phyloP scores from a whole-genome alignment of 2,797 vertebrate genomes.

The Sebastes elongatus region DNA sequence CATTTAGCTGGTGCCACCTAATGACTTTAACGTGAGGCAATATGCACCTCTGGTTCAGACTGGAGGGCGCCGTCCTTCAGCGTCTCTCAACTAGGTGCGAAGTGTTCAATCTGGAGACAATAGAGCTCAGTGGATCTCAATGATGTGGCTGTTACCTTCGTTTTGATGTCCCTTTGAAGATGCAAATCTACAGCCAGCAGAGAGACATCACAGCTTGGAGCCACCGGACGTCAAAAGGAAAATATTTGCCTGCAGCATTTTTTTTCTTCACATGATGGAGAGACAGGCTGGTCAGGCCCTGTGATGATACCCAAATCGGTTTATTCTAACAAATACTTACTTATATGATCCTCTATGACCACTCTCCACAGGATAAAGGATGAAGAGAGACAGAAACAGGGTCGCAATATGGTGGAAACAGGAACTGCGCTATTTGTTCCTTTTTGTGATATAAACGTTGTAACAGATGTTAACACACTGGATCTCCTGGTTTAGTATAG shows the following conservation, averaged over 20 bases:
- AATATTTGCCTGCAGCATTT: slow-evolving; percentile 30
- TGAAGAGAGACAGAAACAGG: neutral
- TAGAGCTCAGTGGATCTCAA: slow-evolving; percentile 71
- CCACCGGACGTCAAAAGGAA: slow-evolving; percentile 31
- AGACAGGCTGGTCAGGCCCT: neutral
- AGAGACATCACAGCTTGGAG: slow-evolving; percentile 21
- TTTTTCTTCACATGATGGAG: neutral
- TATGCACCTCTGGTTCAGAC: slow-evolving; percentile 73
- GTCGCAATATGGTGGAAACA: neutral
- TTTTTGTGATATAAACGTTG: neutral
- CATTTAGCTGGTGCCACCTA: slow-evolving; percentile 56
- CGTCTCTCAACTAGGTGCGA: slow-evolving; percentile 69
- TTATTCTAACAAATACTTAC: neutral
- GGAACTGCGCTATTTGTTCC: neutral
- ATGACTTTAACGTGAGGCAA: slow-evolving; percentile 66
- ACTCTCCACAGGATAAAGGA: too few species aligned
- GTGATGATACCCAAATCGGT: neutral
- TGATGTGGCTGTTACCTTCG: slow-evolving; percentile 68
- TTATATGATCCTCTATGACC: neutral
- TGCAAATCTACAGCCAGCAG: slow-evolving; percentile 56
- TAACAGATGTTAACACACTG: neutral
- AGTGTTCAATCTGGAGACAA: slow-evolving; percentile 67
- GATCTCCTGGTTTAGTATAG: neutral
- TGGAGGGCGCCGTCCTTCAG: slow-evolving; percentile 66
- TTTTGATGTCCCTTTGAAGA: slow-evolving; percentile 81